Conservation (phyloP, 2,797 vertebrate species). For the Hyperoplus immaculatus region DNA sequence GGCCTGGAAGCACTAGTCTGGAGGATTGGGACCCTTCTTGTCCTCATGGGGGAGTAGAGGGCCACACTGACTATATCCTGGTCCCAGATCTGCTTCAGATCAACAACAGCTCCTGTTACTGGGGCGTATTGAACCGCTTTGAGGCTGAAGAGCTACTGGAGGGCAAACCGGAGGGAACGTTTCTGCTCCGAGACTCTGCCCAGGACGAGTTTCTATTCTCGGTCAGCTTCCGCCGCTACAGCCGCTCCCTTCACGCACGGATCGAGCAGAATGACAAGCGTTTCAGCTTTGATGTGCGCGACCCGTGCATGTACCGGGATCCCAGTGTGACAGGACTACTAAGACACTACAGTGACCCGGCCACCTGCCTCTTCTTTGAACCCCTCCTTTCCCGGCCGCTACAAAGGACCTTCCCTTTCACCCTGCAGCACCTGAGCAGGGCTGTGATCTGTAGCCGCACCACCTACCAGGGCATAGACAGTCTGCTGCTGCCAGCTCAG, state of each 20-base stretch:
- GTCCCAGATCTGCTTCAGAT: conserved; percentile 98
- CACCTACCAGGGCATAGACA: conserved; percentile 92
- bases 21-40: conserved; percentile 83
- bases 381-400: conserved; percentile 94
- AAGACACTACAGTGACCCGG: conserved; percentile 95
- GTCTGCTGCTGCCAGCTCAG: conserved; percentile 89
- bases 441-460: conserved; percentile 93
- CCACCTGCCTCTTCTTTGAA: conserved; percentile 97
- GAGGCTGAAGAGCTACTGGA: conserved; percentile 96
- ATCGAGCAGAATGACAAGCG: conserved; percentile 97
- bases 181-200: conserved; percentile 94
- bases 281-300: conserved; percentile 97
- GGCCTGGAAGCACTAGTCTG: conserved; percentile 86
- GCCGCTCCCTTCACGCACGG: conserved; percentile 95
- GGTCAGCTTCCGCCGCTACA: conserved; percentile 96
- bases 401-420: conserved; percentile 94
- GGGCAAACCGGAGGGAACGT: conserved; percentile 96
- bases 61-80: conserved; percentile 91
- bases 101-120: conserved; percentile 97
- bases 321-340: conserved; percentile 94
- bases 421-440: conserved; percentile 94
- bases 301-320: conserved; percentile 96
- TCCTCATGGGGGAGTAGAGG: conserved; percentile 47
- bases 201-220: conserved; percentile 98
- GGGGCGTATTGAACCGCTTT: conserved; percentile 96